Base-by-base conservation (phyloP, 2,888 invertebrate genomes). In the Drosophila conformis region DNA sequence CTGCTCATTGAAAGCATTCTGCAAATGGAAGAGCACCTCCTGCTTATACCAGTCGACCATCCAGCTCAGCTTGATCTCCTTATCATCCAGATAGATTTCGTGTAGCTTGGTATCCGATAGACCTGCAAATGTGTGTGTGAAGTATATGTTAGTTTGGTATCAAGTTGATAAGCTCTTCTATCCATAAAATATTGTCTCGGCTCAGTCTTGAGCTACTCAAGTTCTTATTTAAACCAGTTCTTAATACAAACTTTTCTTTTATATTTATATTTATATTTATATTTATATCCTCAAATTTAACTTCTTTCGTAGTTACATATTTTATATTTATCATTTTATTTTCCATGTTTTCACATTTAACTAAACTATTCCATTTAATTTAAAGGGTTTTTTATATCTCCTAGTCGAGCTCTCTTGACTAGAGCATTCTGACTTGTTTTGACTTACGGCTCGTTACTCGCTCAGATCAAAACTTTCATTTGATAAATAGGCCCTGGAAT, bases 41-140 rank as follows among this genome's bases (percentile, higher is more conserved):
- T 93, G 92, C 63, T 93, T 93, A 51, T 93, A 92, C 93, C 93
- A 93, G 79, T 93, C 93, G 3, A 93, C 93, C 90, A 93, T 91
- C 93, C 93, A 93, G 79, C 93, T 93, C 33, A 93, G 86, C 81
- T 93, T 93, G 68, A 93, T 91, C 80, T 93, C 92, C 76, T 92
- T 91, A 65, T 93, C 90, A 68, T 93, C 92, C 75, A 93, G 76
- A 67, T 90, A 89, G 65, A 93, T 87, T 66, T 92, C 93, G 78
- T 93, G 93, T 0, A 93, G 84, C 80, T 93, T 93, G 8, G 93
- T 93, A 57, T 93, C 92, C 29, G 93, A 91, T 8, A 93, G 86
- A 65, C 91, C 93, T 93, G 69, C 3, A 51, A 51, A 29, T 18
- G 5, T 13, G 10, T 40, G n/a, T n/a, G 1, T 7, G 21, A 42